Evolutionary conservation across 2,888 invertebrate species (phyloP), one percentile per base, ranked within the genome.

Genomic region (Endotricha flammealis): DNA sequence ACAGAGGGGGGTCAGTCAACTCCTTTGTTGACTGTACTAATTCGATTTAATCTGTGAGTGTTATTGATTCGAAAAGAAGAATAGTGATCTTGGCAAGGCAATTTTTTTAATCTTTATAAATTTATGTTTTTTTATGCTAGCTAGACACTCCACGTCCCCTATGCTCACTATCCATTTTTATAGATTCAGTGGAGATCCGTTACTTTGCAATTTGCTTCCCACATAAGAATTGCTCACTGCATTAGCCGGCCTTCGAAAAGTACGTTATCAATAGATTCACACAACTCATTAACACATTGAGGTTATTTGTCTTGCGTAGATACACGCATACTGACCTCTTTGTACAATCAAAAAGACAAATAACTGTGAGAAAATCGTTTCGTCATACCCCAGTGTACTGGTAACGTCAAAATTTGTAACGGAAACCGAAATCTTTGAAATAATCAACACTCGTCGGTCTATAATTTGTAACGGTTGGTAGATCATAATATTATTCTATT

Each of bases 391-490:
- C 35, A 41, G 34, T 36, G 39, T 38, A 42, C 42, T 36, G 41
- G 39, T 44, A 17, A 12, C 41, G 40, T 41, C 40, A 38, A 40
- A 41, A 44, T 47, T n/a, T 39, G 28, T 28, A 36, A 39, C 42
- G 46, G 46, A 44, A 42, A 42, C 43, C 20, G 23, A 27, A 32
- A 22, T 34, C 24, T 23, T 34, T 17, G 17, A 34, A 16, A 27
- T 28, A 31, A 42, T 44, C 39, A 32, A n/a, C 42, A 32, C 38
- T 23, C 34, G 32, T 38, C 38, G 39, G 41, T 17, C 22, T 17
- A 33, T 24, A 16, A 35, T 36, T 35, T 17, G 32, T 27, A 25
- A 25, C 25, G 32, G 10, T 33, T 25, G 16, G 14, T 16, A 5
- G 11, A 33, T 25, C 14, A 33, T 23, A 16, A 25, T 33, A 11